These are phyloP conservation scores for Drosophila setosimentum DNA, from an alignment of 2,888 invertebrate genomes.

Conservation along the genomic window DNA sequence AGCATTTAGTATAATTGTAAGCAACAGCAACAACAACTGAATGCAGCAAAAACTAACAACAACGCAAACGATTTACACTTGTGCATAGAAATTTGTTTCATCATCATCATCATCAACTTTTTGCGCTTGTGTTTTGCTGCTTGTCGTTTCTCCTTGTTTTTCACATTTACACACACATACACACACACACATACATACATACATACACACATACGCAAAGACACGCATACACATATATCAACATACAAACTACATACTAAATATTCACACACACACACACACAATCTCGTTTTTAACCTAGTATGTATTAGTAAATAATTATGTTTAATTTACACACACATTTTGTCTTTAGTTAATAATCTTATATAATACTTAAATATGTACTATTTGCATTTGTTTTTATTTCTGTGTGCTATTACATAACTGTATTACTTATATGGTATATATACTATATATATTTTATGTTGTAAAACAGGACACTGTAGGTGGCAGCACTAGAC, in stretches of 20 bases:
- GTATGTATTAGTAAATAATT: conserved; percentile 43
- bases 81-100: conserved; percentile 19
- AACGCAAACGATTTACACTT: conserved; percentile 17
- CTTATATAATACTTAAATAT: conserved; percentile 9
- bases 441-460: conserved; percentile 11
- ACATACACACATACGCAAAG: neutral
- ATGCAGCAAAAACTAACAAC: conserved; percentile 35
- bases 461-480: conserved; percentile 42
- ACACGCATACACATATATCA: neutral
- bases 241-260: neutral
- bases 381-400: conserved; percentile 30
- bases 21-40: conserved; percentile 19
- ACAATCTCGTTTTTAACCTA: conserved; percentile 36
- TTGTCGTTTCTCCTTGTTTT: conserved; percentile 42
- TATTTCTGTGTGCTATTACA: conserved; percentile 31
- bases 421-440: conserved; percentile 29
- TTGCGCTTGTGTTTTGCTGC: conserved; percentile 49
- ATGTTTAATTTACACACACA: conserved; percentile 22
- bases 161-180: conserved; percentile 14
- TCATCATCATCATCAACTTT: conserved; percentile 4
- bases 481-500: conserved; percentile 43
- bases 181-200: conserved; percentile 10
- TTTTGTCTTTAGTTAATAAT: conserved; percentile 38
- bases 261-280: conserved; percentile 9
- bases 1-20: conserved; percentile 46